Percentiles rank a stretch among this genome's conserved stretches.
Conservation (phyloP, 1,140 invertebrate genomes). For the Cotesia chilonis region DNA sequence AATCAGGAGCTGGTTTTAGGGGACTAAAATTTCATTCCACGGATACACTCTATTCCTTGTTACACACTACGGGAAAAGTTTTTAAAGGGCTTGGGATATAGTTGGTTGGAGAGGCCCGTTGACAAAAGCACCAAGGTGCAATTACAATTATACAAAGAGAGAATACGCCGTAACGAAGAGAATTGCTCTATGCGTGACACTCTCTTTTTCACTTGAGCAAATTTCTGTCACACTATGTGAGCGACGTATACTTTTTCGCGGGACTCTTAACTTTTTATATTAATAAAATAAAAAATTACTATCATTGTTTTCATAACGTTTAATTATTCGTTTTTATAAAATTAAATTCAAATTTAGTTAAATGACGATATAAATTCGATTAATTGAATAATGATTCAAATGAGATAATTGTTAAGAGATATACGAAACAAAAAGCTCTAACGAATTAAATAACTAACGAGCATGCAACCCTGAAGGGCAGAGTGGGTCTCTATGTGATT, state of each 20-base stretch:
- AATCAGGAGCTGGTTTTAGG: too few relatives aligned
- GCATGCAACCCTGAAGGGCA: constrained; percentile 45
- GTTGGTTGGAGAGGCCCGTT: neutral
- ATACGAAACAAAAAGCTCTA: neutral
- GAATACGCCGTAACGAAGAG: constrained; percentile 21
- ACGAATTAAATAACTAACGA: constrained; percentile 7
- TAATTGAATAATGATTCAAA: neutral
- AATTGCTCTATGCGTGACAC: constrained; percentile 46
- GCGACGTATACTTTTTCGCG: constrained; percentile 43
- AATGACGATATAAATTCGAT: constrained; percentile 13
- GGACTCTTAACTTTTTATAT: neutral
- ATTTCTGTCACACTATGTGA: constrained; percentile 48
- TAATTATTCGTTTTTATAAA: too few relatives aligned
- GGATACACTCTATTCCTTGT: too few relatives aligned
- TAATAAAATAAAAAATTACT: constrained; percentile 5
- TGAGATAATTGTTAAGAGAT: neutral
- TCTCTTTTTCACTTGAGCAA: constrained; percentile 55
- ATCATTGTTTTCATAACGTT: too few relatives aligned
- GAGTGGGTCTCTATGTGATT: constrained; percentile 37
- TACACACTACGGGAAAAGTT: too few relatives aligned
- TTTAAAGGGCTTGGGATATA: neutral
- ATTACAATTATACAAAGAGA: constrained; percentile 8
- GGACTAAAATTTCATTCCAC: too few relatives aligned
- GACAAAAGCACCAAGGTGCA: neutral
- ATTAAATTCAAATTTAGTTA: neutral